phyloP scores from a whole-genome alignment of 2,888 invertebrate genomes.

The Tetheella fluctuosa region DNA sequence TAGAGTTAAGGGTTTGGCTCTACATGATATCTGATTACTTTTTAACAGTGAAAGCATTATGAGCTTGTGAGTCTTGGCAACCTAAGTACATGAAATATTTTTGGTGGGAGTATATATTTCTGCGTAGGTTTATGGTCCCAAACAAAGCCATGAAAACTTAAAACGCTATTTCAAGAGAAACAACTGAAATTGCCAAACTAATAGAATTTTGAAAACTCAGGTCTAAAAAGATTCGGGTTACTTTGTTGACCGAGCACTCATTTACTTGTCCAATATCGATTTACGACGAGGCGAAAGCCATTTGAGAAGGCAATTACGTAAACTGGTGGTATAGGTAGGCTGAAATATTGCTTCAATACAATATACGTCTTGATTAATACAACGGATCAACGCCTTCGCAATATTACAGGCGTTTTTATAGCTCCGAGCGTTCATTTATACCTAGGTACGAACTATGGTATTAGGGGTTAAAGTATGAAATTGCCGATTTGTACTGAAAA shows the following conservation, averaged over 20 bases:
- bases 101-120: neutral
- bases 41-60: too few relatives aligned
- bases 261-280: constrained; percentile 36
- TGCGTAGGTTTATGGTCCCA: too few relatives aligned
- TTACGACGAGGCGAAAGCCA: constrained; percentile 39
- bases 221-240: neutral
- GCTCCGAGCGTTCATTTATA: neutral
- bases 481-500: too few relatives aligned
- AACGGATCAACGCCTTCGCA: neutral
- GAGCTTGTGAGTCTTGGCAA: too few relatives aligned
- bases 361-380: constrained; percentile 8
- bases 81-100: too few relatives aligned
- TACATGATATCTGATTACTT: too few relatives aligned
- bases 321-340: constrained; percentile 12
- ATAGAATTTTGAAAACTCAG: neutral
- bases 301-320: constrained; percentile 29
- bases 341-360: constrained; percentile 21
- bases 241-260: neutral
- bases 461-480: too few relatives aligned
- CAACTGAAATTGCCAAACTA: too few relatives aligned
- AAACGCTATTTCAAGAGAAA: too few relatives aligned
- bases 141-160: too few relatives aligned
- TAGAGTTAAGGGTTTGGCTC: too few relatives aligned
- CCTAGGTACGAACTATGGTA: neutral
- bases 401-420: neutral